A percentile compares a stretch with the other conserved stretches of the same genome.
Evolutionary conservation across 2,888 invertebrate genomes (phyloP).

Genomic region (Tiphia femorata): DNA sequence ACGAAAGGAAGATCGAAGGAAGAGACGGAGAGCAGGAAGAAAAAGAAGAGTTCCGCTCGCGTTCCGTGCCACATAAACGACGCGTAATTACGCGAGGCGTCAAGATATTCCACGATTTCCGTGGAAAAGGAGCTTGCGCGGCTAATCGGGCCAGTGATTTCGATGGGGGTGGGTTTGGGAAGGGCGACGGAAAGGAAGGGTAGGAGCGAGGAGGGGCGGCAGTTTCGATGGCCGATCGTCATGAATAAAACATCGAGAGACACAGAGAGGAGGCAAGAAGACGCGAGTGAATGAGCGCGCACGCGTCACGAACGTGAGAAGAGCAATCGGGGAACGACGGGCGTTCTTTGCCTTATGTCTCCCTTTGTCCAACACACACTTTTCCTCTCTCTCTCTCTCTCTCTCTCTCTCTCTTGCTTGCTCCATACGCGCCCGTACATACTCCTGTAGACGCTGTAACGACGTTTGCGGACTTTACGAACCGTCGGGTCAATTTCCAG

Average conservation of each 20-base stretch:
- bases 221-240: conserved; percentile 39
- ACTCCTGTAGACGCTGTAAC: too few species aligned
- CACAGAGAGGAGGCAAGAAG: conserved; percentile 25
- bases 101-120: conserved; percentile 60
- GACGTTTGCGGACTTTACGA: too few species aligned
- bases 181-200: too few species aligned
- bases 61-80: conserved; percentile 44
- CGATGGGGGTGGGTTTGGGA: conserved; percentile 16
- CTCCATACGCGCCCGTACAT: too few species aligned
- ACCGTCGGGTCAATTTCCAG: too few species aligned
- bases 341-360: too few species aligned
- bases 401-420: too few species aligned
- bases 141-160: conserved; percentile 55
- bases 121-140: conserved; percentile 55
- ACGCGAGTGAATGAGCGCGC: conserved; percentile 21
- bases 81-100: conserved; percentile 59
- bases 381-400: too few species aligned
- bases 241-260: conserved; percentile 62
- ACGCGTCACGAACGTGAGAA: conserved; percentile 22
- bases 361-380: too few species aligned
- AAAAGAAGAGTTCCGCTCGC: conserved; percentile 32
- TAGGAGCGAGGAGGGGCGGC: conserved; percentile 16
- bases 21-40: neutral
- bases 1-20: too few species aligned
- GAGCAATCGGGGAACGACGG: neutral